A percentile compares a stretch with the other conserved stretches of the same genome.
Evolutionary conservation across 2,888 invertebrate genomes (phyloP).

Genomic region (Drosophila meridionalis): DNA sequence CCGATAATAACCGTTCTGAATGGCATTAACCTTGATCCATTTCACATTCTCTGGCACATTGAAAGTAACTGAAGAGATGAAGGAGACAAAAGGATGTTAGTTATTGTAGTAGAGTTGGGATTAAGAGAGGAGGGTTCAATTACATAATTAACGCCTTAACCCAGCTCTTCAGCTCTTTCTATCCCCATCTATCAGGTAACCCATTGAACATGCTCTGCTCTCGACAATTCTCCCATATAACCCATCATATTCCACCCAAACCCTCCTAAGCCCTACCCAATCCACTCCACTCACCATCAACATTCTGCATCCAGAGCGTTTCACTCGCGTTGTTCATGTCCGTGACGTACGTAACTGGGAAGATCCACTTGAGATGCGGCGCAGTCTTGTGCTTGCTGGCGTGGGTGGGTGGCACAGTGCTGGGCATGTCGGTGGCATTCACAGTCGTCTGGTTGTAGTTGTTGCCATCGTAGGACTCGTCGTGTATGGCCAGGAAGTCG

Average conservation of each 20-base stretch:
- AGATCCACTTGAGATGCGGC: constrained; percentile 82
- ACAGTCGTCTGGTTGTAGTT: constrained; percentile 74
- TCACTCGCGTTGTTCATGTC: constrained; percentile 82
- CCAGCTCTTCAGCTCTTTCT: too few relatives aligned
- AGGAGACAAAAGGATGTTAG: neutral
- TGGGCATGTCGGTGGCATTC: constrained; percentile 75
- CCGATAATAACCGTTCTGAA: constrained; percentile 84
- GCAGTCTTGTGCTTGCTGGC: constrained; percentile 72
- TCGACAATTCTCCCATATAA: neutral
- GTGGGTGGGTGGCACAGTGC: constrained; percentile 72
- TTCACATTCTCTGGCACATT: constrained; percentile 83
- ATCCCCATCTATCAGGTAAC: too few relatives aligned
- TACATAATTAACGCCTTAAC: too few relatives aligned
- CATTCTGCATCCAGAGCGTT: constrained; percentile 84
- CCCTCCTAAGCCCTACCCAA: neutral
- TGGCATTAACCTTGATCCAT: constrained; percentile 85
- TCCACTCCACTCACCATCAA: constrained; percentile 74
- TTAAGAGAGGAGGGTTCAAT: neutral
- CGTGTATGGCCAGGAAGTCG: constrained; percentile 83
- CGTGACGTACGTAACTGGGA: constrained; percentile 84
- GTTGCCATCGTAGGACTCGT: constrained; percentile 82
- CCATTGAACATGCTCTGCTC: neutral
- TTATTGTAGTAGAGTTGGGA: neutral
- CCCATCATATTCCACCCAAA: neutral
- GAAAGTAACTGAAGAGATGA: constrained; percentile 77